Conservation (phyloP, 1,140 invertebrate genomes). For the Vollenhovia emeryi region DNA sequence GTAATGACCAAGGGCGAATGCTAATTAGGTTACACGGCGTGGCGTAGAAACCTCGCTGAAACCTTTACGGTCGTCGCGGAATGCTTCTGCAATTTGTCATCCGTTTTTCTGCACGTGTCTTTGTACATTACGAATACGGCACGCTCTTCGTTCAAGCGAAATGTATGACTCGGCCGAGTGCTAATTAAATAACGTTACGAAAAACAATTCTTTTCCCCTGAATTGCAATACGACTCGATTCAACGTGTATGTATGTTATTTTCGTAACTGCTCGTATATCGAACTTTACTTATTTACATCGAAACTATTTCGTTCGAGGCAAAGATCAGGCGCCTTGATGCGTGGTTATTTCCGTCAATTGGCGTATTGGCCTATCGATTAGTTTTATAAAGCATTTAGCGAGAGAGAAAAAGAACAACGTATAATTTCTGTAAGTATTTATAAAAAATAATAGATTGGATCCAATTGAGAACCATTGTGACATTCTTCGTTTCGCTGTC, state of each 20-base stretch:
- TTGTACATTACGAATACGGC: not conserved
- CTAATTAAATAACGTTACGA: not conserved
- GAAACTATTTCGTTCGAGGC: not conserved
- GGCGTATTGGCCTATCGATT: slow-evolving; percentile 55
- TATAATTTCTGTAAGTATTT: slow-evolving; percentile 26
- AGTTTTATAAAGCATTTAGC: not conserved
- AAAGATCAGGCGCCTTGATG: not conserved
- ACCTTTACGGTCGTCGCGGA: not conserved
- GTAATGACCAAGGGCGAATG: slow-evolving; percentile 23
- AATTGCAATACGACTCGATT: not conserved
- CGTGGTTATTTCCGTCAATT: slow-evolving; percentile 29
- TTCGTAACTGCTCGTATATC: not conserved
- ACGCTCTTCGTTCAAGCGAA: not conserved
- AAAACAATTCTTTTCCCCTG: not conserved
- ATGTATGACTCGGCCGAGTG: not conserved
- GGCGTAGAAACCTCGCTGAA: slow-evolving; percentile 3
- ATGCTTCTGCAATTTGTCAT: slow-evolving; percentile 32
- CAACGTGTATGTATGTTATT: not conserved
- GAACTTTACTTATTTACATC: not conserved
- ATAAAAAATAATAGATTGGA: slow-evolving; percentile 33
- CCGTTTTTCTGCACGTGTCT: slow-evolving; percentile 4
- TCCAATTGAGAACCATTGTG: slow-evolving; percentile 39
- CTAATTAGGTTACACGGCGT: slow-evolving; percentile 38
- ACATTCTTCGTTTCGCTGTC: not conserved
- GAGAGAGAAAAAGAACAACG: slow-evolving; percentile 11